phyloP scores from a whole-genome alignment of 2,888 invertebrate genomes.

The Saturnia japonica region DNA sequence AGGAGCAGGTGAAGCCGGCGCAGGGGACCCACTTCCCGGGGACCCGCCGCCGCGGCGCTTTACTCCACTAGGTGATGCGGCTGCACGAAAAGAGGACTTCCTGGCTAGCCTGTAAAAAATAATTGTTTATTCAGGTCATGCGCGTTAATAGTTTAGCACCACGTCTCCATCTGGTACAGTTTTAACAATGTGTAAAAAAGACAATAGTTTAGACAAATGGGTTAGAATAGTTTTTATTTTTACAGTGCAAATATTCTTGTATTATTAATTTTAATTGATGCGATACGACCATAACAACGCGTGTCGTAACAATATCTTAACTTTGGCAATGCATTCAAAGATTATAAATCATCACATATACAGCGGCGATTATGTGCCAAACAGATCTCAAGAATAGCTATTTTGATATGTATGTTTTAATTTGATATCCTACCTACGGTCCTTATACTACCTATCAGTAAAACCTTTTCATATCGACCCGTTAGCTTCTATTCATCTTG shows the following conservation, averaged over 20 bases:
- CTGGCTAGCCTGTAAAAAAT: constrained; percentile 81
- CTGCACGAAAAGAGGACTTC: constrained; percentile 84
- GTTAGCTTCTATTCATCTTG: background rate
- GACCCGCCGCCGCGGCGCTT: constrained; percentile 75
- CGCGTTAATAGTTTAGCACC: too few relatives aligned
- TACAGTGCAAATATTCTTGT: too few relatives aligned
- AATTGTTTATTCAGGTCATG: background rate
- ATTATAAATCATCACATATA: background rate
- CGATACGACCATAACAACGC: too few relatives aligned
- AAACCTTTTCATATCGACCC: background rate
- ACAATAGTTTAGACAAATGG: too few relatives aligned
- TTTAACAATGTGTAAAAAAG: too few relatives aligned
- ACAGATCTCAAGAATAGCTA: background rate
- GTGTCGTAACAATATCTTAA: too few relatives aligned
- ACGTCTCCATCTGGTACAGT: too few relatives aligned
- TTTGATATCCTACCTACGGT: background rate
- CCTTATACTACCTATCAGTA: too few relatives aligned
- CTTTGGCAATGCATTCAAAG: background rate
- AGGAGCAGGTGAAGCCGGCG: constrained; percentile 75
- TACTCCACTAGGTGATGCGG: constrained; percentile 65
- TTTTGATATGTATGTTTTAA: background rate
- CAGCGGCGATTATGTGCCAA: background rate
- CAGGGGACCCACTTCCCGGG: constrained; percentile 66
- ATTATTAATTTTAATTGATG: too few relatives aligned
- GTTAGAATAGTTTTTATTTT: too few relatives aligned